phyloP scores from a whole-genome alignment of 1,140 invertebrate species.

The Gryon sp. region DNA sequence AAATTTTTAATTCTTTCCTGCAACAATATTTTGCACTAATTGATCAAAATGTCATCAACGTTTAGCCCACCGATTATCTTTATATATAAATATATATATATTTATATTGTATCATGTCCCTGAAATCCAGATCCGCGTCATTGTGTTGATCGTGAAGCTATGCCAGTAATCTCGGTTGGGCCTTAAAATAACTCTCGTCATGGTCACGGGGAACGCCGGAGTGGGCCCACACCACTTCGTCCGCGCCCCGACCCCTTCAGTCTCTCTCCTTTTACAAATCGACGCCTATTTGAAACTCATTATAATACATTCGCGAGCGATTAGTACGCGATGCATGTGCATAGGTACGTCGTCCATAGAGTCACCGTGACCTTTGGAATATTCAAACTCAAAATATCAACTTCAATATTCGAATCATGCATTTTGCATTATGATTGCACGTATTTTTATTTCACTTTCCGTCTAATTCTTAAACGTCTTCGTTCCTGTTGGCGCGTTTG shows the following conservation, averaged over 20 bases:
- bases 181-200: slow-evolving; percentile 70
- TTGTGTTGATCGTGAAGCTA: slow-evolving; percentile 44
- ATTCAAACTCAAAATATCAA: slow-evolving; percentile 27
- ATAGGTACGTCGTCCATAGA: slow-evolving; percentile 12
- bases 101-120: slow-evolving; percentile 40
- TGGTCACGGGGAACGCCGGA: slow-evolving; percentile 53
- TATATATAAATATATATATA: neutral
- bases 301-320: slow-evolving; percentile 26
- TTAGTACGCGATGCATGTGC: slow-evolving; percentile 24
- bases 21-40: no score
- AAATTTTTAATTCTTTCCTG: no score
- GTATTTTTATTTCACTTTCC: slow-evolving; percentile 32
- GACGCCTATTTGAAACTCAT: slow-evolving; percentile 30
- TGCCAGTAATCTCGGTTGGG: slow-evolving; percentile 48
- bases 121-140: slow-evolving; percentile 32
- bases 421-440: slow-evolving; percentile 14
- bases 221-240: slow-evolving; percentile 59
- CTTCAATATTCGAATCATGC: slow-evolving; percentile 11
- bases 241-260: neutral
- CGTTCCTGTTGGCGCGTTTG: neutral
- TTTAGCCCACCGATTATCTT: slow-evolving; percentile 13
- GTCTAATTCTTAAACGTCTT: neutral
- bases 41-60: no score
- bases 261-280: slow-evolving; percentile 23
- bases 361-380: slow-evolving; percentile 21